phyloP scores from a whole-genome alignment of 2,888 invertebrate genomes.

The Melinaea menophilus region DNA sequence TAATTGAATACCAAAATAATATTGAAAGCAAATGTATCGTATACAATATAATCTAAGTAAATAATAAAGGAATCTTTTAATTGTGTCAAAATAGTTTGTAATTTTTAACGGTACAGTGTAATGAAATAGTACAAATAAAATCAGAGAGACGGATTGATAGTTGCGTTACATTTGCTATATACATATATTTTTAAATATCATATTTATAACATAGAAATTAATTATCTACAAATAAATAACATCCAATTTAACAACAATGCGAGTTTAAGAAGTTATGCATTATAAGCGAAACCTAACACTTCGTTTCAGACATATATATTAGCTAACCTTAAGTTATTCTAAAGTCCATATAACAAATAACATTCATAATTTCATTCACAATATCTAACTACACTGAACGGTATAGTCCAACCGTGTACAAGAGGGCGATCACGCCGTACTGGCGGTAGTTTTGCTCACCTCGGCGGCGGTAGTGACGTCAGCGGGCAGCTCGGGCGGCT shows the following conservation, averaged over 20 bases:
- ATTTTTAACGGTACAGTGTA: too few species aligned
- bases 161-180: neutral
- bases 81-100: neutral
- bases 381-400: conserved; percentile 60
- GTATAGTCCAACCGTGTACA: conserved; percentile 41
- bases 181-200: neutral
- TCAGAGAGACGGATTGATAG: conserved; percentile 6
- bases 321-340: neutral
- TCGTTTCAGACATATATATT: neutral
- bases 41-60: neutral
- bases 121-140: neutral
- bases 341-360: conserved; percentile 2
- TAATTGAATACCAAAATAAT: neutral
- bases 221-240: conserved; percentile 1
- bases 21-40: conserved; percentile 1
- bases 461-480: conserved; percentile 25
- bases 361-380: conserved; percentile 62
- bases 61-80: neutral
- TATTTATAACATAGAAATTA: neutral
- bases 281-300: conserved; percentile 5
- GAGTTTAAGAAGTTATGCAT: neutral
- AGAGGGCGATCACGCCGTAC: conserved; percentile 47
- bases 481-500: conserved; percentile 50
- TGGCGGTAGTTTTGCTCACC: conserved; percentile 44
- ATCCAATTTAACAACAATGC: neutral